These are phyloP conservation scores for Lithosia quadra DNA, from an alignment of 2,888 invertebrate genomes.

Conservation along the genomic window DNA sequence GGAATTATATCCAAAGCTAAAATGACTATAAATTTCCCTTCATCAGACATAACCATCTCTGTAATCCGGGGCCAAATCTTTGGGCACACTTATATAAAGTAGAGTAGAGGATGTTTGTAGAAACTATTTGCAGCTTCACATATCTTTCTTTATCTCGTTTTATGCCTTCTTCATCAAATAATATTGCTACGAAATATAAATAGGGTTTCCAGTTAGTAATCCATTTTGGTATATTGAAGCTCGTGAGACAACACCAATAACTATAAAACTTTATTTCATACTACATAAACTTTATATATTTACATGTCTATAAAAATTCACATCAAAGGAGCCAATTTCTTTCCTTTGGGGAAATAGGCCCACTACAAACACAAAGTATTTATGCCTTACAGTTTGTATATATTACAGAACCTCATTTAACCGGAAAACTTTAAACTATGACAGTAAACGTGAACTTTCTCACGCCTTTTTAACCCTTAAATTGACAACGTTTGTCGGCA, in stretches of 20 bases:
- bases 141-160: conserved; percentile 6
- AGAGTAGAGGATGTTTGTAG: neutral
- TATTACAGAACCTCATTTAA: neutral
- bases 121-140: too few species aligned
- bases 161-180: neutral
- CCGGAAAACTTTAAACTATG: neutral
- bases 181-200: neutral
- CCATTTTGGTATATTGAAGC: neutral
- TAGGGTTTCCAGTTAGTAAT: neutral
- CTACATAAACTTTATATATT: conserved; percentile 4
- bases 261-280: neutral
- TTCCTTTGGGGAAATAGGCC: neutral
- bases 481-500: too few species aligned
- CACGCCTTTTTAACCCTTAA: neutral
- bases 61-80: neutral
- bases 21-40: neutral
- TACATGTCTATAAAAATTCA: neutral
- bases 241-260: neutral
- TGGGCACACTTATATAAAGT: neutral
- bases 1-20: neutral
- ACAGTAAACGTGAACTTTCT: neutral
- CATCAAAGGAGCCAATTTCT: neutral
- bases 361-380: neutral
- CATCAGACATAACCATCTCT: neutral
- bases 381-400: neutral